Conservation (phyloP, 2,113 vertebrate species). For the Sclerurus mexicanus region DNA sequence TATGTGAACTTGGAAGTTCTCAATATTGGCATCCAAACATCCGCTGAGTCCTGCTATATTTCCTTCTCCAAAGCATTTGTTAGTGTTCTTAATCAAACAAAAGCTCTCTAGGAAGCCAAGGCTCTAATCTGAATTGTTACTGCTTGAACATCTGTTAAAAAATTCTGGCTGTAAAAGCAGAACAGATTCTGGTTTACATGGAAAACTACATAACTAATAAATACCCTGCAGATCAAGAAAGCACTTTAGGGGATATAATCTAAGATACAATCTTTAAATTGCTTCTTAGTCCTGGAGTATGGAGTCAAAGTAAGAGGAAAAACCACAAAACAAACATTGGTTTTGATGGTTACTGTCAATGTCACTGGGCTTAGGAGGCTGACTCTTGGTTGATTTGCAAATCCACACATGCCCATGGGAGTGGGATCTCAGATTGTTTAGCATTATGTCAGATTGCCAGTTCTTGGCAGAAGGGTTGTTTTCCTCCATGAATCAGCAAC, state of each 20-base stretch:
- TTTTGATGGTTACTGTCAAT: background rate
- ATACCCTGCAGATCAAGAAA: background rate
- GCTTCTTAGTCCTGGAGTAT: background rate
- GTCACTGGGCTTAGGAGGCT: background rate
- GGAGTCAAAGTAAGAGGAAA: background rate
- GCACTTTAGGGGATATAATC: background rate
- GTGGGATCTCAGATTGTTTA: conserved; percentile 32
- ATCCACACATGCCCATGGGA: background rate
- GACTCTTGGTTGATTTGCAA: conserved; percentile 17
- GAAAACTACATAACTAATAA: background rate
- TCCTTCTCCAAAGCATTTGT: background rate
- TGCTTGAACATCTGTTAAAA: background rate
- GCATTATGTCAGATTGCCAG: conserved; percentile 30
- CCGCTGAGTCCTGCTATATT: background rate
- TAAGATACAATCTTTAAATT: background rate
- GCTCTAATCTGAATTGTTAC: background rate
- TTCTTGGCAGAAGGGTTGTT: conserved; percentile 36
- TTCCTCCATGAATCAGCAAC: conserved; percentile 44
- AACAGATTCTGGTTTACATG: background rate
- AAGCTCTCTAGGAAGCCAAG: conserved; percentile 7
- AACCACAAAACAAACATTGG: background rate
- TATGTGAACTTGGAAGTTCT: background rate
- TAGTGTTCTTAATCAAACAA: conserved; percentile 16
- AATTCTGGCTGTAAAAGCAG: background rate
- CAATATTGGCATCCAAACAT: background rate